Evolutionary conservation across 1,140 invertebrate species (phyloP).

Genomic region (Calliopsis andreniformis): DNA sequence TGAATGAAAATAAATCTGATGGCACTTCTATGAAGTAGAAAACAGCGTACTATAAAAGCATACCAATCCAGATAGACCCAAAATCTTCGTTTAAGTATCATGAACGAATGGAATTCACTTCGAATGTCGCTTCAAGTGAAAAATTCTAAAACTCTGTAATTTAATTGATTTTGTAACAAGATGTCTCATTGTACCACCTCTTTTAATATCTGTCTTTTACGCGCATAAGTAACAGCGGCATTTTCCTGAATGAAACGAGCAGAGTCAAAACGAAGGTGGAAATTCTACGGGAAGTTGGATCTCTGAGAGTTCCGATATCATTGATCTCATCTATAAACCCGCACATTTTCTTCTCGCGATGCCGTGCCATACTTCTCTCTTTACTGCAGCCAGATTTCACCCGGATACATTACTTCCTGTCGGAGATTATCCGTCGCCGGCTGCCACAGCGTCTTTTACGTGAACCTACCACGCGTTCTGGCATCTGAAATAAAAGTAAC

Average conservation of each 20-base stretch:
- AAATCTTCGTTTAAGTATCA: no score
- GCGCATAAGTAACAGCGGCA: no score
- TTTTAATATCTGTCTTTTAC: neutral
- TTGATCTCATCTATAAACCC: slow-evolving; percentile 62
- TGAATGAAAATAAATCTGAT: no score
- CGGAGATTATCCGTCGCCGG: slow-evolving; percentile 56
- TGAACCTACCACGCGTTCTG: slow-evolving; percentile 39
- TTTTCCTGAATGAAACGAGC: slow-evolving; percentile 1
- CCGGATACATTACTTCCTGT: slow-evolving; percentile 57
- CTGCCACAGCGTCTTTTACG: slow-evolving; percentile 41
- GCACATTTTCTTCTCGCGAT: slow-evolving; percentile 39
- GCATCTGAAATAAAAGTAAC: slow-evolving; percentile 52
- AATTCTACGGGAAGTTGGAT: slow-evolving; percentile 51
- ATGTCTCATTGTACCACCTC: neutral
- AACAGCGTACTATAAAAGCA: no score
- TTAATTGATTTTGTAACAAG: neutral
- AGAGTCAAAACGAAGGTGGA: slow-evolving; percentile 11
- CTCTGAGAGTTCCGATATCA: slow-evolving; percentile 53
- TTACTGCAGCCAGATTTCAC: slow-evolving; percentile 53
- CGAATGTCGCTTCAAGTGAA: no score
- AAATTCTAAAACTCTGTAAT: neutral
- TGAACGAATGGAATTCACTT: no score
- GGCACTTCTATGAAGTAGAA: no score
- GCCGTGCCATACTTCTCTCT: slow-evolving; percentile 18
- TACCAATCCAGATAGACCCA: no score